These are phyloP conservation scores for Corella eumyota DNA, from an alignment of 23 tunicate species.

Conservation along the genomic window DNA sequence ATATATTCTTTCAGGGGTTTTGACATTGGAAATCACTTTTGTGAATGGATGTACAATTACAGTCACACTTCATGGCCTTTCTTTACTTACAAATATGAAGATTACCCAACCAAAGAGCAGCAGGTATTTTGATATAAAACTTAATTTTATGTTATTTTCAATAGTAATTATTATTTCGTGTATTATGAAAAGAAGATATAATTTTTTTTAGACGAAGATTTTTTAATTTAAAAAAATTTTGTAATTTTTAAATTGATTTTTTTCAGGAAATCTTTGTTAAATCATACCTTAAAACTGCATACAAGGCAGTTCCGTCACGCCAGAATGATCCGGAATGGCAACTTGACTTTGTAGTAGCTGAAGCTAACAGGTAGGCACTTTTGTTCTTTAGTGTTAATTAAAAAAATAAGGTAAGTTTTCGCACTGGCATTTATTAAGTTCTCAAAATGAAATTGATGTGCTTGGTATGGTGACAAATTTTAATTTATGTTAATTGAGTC, in stretches of 20 bases:
- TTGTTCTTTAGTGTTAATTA: no score
- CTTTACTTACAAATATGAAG: conserved; percentile 43
- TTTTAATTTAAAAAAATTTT: not conserved
- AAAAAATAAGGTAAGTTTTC: no score
- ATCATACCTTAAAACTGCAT: conserved; percentile 39
- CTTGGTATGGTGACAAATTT: no score
- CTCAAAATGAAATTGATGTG: no score
- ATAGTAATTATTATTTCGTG: not conserved
- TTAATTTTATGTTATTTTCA: conserved; percentile 1
- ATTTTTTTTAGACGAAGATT: not conserved
- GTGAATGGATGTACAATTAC: conserved; percentile 98
- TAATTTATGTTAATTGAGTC: no score
- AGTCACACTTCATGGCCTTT: conserved; percentile 59
- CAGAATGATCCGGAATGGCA: conserved; percentile 48
- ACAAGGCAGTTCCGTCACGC: conserved; percentile 8
- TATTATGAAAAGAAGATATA: not conserved
- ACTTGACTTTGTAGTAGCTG: conserved; percentile 28
- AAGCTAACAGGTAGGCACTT: conserved; percentile 18
- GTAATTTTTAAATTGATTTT: no score
- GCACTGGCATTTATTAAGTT: no score
- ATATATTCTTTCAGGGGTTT: conserved; percentile 57
- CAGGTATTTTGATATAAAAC: conserved; percentile 33
- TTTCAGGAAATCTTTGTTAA: conserved; percentile 47
- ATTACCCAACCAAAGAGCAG: conserved; percentile 53
- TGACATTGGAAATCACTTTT: conserved; percentile 94